These are phyloP conservation scores for Muscicapa adusta DNA, from an alignment of 2,113 vertebrate genomes.

Conservation along the genomic window DNA sequence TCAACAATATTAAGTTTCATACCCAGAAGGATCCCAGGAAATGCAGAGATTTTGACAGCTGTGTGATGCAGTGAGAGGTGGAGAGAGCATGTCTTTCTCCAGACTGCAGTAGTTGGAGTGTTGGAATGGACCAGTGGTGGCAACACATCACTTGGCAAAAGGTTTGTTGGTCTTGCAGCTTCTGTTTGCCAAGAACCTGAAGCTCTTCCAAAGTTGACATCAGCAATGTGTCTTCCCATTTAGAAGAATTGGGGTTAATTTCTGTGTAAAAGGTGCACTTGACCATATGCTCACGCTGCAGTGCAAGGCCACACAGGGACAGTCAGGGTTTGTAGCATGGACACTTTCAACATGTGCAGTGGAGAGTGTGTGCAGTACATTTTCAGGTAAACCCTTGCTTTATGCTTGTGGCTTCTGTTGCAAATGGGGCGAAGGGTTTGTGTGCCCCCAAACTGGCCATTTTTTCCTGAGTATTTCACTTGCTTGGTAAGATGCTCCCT, in stretches of 20 bases:
- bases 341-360: background rate
- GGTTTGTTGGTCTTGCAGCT: background rate
- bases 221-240: background rate
- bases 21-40: background rate
- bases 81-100: background rate
- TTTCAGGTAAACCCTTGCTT: background rate
- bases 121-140: background rate
- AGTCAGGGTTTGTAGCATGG: background rate
- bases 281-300: rapidly evolving
- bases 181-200: background rate
- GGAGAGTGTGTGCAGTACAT: background rate
- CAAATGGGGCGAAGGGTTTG: background rate
- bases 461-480: background rate
- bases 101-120: background rate
- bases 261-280: background rate
- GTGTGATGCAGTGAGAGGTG: background rate
- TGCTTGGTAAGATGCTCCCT: background rate
- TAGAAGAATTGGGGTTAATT: background rate
- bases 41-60: background rate
- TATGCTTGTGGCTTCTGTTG: background rate
- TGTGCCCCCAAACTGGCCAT: background rate
- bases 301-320: background rate
- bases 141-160: background rate
- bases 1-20: background rate
- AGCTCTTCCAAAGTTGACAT: background rate